These are phyloP conservation scores for Ormyrus rosae DNA, from an alignment of 2,888 invertebrate genomes.

Conservation along the genomic window DNA sequence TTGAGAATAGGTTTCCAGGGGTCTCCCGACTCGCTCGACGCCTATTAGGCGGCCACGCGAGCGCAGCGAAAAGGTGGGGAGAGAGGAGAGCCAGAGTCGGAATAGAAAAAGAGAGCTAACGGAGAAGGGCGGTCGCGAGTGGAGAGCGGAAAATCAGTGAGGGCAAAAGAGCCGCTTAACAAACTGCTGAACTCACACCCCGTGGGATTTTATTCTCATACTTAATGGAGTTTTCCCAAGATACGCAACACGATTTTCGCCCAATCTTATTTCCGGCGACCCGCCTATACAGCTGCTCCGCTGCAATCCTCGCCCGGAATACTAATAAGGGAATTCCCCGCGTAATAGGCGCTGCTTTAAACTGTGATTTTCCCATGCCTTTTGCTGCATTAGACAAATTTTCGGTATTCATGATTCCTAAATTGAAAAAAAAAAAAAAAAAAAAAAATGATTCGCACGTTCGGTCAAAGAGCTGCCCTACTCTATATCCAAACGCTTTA, in stretches of 20 bases:
- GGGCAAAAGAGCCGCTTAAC: constrained; percentile 67
- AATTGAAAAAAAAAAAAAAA: too few species aligned
- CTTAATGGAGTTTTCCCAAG: constrained; percentile 69
- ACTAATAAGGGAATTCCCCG: constrained; percentile 35
- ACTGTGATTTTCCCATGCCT: not conserved
- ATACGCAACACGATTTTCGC: constrained; percentile 66
- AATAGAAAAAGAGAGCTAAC: constrained; percentile 48
- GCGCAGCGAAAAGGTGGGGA: not conserved
- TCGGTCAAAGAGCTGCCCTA: too few species aligned
- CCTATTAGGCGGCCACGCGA: constrained; percentile 25
- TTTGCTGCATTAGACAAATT: not conserved
- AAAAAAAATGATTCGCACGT: too few species aligned
- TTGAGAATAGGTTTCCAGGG: constrained; percentile 32
- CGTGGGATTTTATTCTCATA: constrained; percentile 72
- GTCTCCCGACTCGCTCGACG: not conserved
- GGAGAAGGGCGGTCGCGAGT: not conserved
- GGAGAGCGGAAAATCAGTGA: constrained; percentile 60
- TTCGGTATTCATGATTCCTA: too few species aligned
- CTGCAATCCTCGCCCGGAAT: constrained; percentile 7
- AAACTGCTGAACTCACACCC: constrained; percentile 73
- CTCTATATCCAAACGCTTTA: too few species aligned
- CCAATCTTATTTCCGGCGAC: constrained; percentile 53
- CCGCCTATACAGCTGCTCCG: constrained; percentile 20
- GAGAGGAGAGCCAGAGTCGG: not conserved
- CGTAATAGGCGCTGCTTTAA: constrained; percentile 9